Percentiles rank a stretch among this genome's conserved stretches.
Evolutionary conservation across 2,113 vertebrate species (phyloP).

Genomic region (Leptodactylus fuscus): DNA sequence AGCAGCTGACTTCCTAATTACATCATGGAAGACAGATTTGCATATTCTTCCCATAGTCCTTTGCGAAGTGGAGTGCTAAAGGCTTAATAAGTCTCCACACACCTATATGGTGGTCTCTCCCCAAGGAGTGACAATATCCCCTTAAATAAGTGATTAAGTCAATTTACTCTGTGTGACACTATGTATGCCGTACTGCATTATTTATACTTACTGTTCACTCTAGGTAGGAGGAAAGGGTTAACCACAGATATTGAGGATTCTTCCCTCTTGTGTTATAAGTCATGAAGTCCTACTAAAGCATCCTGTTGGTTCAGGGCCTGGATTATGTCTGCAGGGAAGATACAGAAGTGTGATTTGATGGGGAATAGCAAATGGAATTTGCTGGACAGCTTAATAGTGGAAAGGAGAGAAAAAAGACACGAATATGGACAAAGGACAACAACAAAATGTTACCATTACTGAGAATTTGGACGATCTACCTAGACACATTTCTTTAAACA

Average conservation of each 20-base stretch:
- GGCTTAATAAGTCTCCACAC: too few species aligned
- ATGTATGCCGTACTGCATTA: too few species aligned
- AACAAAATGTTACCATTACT: neutral
- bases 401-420: neutral
- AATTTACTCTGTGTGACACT: too few species aligned
- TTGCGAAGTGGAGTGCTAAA: too few species aligned
- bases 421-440: neutral
- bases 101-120: too few species aligned
- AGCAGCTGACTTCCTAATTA: too few species aligned
- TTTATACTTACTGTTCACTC: too few species aligned
- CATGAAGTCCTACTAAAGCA: neutral
- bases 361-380: neutral
- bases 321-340: slow-evolving; percentile 1
- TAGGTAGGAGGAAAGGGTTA: slow-evolving; percentile 24
- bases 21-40: too few species aligned
- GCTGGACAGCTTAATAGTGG: neutral
- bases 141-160: too few species aligned
- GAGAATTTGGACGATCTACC: neutral
- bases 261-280: neutral
- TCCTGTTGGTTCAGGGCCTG: neutral
- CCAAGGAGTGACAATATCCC: too few species aligned
- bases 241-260: neutral
- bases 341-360: slow-evolving; percentile 12
- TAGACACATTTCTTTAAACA: neutral
- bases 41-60: too few species aligned